Conservation (phyloP, 2,113 vertebrate genomes). For the Galeopterus variegatus region DNA sequence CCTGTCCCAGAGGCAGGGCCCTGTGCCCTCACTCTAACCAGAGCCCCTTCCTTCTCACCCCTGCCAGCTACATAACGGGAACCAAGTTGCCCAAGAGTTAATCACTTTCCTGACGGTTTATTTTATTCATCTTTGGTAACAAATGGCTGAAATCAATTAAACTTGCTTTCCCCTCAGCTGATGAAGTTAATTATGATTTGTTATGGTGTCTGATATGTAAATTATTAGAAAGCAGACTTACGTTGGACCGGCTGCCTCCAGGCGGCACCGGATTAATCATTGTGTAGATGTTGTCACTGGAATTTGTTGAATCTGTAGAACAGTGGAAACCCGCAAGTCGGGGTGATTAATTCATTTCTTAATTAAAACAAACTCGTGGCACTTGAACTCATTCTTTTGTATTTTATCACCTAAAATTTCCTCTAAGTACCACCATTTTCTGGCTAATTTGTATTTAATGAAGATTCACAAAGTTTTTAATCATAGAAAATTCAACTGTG, state of each 20-base stretch:
- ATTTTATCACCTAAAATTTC: slow-evolving; percentile 92
- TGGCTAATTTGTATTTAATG: slow-evolving; percentile 93
- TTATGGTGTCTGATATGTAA: slow-evolving; percentile 93
- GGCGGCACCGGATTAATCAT: slow-evolving; percentile 99
- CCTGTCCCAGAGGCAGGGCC: background rate
- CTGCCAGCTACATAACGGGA: slow-evolving; percentile 78
- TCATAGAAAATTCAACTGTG: slow-evolving; percentile 90
- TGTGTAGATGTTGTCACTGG: slow-evolving; percentile 99
- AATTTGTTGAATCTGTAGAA: slow-evolving; percentile 98
- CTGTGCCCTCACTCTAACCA: background rate
- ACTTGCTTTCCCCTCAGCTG: slow-evolving; percentile 90
- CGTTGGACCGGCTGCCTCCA: slow-evolving; percentile 97
- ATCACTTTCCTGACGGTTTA: slow-evolving; percentile 90
- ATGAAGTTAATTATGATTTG: slow-evolving; percentile 94
- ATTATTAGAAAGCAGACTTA: slow-evolving; percentile 93
- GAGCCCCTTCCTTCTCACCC: slow-evolving; percentile 21
- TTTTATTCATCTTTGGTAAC: slow-evolving; percentile 91
- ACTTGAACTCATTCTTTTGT: slow-evolving; percentile 93
- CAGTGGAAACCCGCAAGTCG: slow-evolving; percentile 88
- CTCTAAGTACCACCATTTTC: slow-evolving; percentile 92
- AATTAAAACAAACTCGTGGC: slow-evolving; percentile 93
- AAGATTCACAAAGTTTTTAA: slow-evolving; percentile 93
- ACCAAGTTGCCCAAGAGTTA: slow-evolving; percentile 86
- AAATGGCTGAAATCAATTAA: slow-evolving; percentile 94
- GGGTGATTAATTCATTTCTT: slow-evolving; percentile 92